phyloP scores from a whole-genome alignment of 2,113 vertebrate genomes.

The Phoenicopterus ruber region DNA sequence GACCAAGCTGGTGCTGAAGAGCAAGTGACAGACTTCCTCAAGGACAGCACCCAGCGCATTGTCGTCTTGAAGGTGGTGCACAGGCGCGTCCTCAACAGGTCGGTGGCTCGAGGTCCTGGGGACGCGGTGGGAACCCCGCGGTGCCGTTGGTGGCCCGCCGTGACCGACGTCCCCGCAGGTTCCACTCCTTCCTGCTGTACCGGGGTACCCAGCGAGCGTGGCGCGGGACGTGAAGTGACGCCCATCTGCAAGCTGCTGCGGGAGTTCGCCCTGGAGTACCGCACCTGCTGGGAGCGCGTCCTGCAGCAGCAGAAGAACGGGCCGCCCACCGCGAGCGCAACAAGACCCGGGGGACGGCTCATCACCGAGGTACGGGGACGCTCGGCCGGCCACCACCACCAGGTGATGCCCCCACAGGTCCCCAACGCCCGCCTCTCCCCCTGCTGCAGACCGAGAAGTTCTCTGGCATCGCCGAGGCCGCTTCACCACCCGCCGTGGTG shows the following conservation, averaged over 20 bases:
- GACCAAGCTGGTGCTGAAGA: constrained; percentile 79
- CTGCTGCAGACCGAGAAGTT: constrained; percentile 88
- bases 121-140: accelerated
- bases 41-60: constrained; percentile 87
- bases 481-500: constrained; percentile 49
- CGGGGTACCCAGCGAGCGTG: constrained; percentile 79
- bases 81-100: constrained; percentile 92
- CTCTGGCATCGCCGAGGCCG: constrained; percentile 51
- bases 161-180: constrained; percentile 63
- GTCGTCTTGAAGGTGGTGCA: constrained; percentile 90
- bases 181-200: constrained; percentile 92
- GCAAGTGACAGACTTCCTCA: constrained; percentile 89
- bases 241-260: constrained; percentile 88
- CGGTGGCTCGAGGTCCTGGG: neutral
- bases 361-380: constrained; percentile 84
- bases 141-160: accelerated
- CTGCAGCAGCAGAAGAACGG: constrained; percentile 85
- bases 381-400: accelerated
- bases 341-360: constrained; percentile 91
- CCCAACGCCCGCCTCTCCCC: neutral
- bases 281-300: constrained; percentile 86
- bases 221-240: constrained; percentile 83
- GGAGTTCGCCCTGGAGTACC: constrained; percentile 93
- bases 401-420: neutral
- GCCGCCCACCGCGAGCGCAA: constrained; percentile 84